Conservation (phyloP, 2,888 invertebrate genomes). For the Drosophila multiciliata region DNA sequence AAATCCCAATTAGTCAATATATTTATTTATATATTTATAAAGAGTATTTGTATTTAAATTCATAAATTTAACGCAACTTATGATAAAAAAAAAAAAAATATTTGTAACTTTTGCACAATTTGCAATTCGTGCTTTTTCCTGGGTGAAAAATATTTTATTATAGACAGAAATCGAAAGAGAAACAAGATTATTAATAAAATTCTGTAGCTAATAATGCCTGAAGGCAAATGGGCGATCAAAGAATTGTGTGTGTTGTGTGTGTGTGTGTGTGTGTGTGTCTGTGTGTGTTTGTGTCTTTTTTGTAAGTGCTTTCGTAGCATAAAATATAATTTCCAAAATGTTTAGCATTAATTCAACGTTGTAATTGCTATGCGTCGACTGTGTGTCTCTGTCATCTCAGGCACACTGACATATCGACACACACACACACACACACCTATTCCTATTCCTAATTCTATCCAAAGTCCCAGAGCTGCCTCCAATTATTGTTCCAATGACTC, state of each 20-base stretch:
- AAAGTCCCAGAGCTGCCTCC: slow-evolving; percentile 12
- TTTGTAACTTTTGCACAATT: too few species aligned
- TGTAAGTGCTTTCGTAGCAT: slow-evolving; percentile 28
- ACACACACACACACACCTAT: background rate
- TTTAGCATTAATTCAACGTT: slow-evolving; percentile 49
- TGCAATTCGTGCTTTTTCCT: background rate
- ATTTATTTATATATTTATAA: too few species aligned
- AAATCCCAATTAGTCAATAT: background rate
- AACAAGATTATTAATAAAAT: background rate
- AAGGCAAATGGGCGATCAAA: slow-evolving; percentile 6
- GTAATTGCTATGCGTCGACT: slow-evolving; percentile 45
- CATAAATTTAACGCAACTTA: background rate
- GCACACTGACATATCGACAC: background rate
- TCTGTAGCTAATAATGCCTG: background rate
- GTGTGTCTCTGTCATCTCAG: background rate
- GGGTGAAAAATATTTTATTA: background rate
- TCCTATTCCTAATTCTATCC: background rate
- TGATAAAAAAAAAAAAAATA: too few species aligned
- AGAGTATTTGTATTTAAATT: background rate
- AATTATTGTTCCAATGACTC: slow-evolving; percentile 7
- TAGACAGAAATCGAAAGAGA: slow-evolving; percentile 11
- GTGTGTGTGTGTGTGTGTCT: background rate
- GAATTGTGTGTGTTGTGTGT: slow-evolving; percentile 1
- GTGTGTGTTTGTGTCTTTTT: slow-evolving; percentile 1
- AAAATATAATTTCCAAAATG: slow-evolving; percentile 52